Evolutionary conservation across 2,797 vertebrate species (phyloP).

Genomic region (Paramormyrops hopkinsi): DNA sequence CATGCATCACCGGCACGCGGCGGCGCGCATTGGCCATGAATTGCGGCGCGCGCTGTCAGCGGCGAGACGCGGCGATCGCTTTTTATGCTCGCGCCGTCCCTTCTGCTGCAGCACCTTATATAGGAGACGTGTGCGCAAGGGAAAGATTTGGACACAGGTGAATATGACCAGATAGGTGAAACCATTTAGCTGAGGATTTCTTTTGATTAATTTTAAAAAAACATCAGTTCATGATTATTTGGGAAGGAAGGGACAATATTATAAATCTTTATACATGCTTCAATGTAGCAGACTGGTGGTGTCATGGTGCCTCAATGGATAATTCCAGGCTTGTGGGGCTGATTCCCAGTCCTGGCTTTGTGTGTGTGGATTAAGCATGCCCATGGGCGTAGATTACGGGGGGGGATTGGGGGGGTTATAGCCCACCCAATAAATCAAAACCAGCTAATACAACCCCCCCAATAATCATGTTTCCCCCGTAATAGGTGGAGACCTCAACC

Average conservation of each 20-base stretch:
- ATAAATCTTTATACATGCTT: neutral
- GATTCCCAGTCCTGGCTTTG: neutral
- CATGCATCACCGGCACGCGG: neutral
- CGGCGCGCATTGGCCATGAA: neutral
- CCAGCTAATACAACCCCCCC: no score
- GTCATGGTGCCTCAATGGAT: neutral
- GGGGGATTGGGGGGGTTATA: no score
- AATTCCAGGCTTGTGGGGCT: neutral
- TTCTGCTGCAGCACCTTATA: neutral
- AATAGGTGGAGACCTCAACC: no score
- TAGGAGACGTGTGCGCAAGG: neutral
- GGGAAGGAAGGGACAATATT: neutral
- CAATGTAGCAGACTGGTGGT: neutral
- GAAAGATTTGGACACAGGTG: neutral
- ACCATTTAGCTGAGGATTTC: neutral
- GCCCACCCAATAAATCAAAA: no score
- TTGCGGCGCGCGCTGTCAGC: neutral
- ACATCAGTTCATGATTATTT: neutral
- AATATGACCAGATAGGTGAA: neutral
- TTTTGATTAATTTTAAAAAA: neutral
- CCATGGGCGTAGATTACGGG: no score
- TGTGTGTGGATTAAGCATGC: neutral
- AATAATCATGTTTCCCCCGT: no score
- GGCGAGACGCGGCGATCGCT: neutral
- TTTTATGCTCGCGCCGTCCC: neutral